Evolutionary conservation across 1,140 invertebrate genomes (phyloP).

Genomic region (Trichonephila clavipes): DNA sequence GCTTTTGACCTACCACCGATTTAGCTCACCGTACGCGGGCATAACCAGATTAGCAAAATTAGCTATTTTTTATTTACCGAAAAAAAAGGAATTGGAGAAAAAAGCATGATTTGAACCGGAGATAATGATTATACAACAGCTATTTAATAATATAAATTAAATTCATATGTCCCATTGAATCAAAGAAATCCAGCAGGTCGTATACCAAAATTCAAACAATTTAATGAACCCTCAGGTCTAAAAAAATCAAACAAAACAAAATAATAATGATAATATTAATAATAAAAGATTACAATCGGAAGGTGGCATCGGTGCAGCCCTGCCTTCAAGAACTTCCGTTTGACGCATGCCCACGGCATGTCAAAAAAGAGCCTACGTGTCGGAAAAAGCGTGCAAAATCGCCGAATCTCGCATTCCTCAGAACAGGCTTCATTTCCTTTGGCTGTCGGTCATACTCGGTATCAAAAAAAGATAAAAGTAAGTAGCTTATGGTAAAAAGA

Average conservation of each 20-base stretch:
- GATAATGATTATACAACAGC: too few relatives aligned
- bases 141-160: too few relatives aligned
- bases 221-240: not conserved
- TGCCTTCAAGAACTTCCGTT: not conserved
- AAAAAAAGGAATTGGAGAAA: too few relatives aligned
- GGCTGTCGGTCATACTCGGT: not conserved
- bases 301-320: not conserved
- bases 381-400: not conserved
- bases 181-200: not conserved
- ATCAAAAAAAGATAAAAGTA: not conserved
- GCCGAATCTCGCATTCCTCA: not conserved
- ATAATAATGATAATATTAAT: not conserved
- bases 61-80: too few relatives aligned
- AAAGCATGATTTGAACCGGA: too few relatives aligned
- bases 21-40: too few relatives aligned
- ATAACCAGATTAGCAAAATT: too few relatives aligned
- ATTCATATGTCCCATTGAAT: not conserved
- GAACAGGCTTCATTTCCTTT: not conserved
- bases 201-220: not conserved
- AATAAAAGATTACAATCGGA: not conserved
- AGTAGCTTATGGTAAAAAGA: not conserved
- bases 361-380: not conserved
- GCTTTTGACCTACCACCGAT: too few relatives aligned
- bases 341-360: constrained; percentile 28
- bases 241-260: not conserved